Percentiles rank a stretch among this genome's conserved stretches.
Evolutionary conservation across 2,797 vertebrate species (phyloP).

Genomic region (Remorina albescens): DNA sequence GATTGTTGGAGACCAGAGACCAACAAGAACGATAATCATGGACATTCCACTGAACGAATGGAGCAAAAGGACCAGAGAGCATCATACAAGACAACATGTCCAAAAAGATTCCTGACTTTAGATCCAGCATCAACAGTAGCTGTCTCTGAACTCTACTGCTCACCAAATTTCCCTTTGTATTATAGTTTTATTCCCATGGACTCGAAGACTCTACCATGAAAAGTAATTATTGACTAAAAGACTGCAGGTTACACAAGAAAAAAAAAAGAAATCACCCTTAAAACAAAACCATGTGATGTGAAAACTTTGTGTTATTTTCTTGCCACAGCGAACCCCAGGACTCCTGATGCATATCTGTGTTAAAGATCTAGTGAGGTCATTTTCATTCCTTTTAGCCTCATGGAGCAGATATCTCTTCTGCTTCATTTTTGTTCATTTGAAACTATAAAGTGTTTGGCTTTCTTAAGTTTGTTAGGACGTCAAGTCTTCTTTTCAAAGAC

Average conservation of each 20-base stretch:
- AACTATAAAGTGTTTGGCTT: conserved; percentile 75
- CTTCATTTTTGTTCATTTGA: conserved; percentile 65
- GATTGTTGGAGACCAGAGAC: conserved; percentile 72
- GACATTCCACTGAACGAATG: conserved; percentile 68
- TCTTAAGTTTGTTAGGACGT: conserved; percentile 66
- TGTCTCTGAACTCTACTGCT: conserved; percentile 72
- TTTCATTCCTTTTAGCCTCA: conserved; percentile 82
- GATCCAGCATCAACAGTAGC: conserved; percentile 71
- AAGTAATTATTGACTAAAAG: conserved; percentile 76
- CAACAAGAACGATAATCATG: conserved; percentile 67
- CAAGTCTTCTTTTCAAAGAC: conserved; percentile 67
- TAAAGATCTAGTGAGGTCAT: conserved; percentile 78
- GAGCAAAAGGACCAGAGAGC: conserved; percentile 38
- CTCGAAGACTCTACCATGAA: conserved; percentile 67
- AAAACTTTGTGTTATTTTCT: conserved; percentile 76
- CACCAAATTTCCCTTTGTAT: conserved; percentile 79
- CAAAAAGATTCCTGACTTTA: conserved; percentile 67
- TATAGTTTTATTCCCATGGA: conserved; percentile 78
- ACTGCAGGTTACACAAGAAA: conserved; percentile 70
- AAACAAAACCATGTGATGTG: conserved; percentile 79
- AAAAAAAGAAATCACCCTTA: conserved; percentile 50
- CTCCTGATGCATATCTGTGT: conserved; percentile 80
- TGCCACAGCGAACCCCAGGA: conserved; percentile 67
- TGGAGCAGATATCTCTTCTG: conserved; percentile 65
- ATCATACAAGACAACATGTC: conserved; percentile 59